Evolutionary conservation across 2,888 invertebrate species (phyloP), one percentile per base, ranked within the genome.

Genomic region (Tenthredo amoena): DNA sequence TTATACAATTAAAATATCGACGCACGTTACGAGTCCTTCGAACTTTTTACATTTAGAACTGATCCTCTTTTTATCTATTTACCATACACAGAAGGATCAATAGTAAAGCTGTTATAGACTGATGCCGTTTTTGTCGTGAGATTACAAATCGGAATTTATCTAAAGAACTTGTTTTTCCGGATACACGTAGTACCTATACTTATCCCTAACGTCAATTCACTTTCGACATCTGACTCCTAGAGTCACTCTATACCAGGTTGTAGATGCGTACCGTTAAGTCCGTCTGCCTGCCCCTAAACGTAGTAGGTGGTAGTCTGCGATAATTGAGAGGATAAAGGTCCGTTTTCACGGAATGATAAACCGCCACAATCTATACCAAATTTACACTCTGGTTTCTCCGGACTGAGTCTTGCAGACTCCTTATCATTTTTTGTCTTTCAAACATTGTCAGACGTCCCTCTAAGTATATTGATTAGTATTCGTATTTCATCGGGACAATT

Each of bases 271-370:
- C 77, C 77, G 77, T 77, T 77, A 55, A 26, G 50, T 47, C 15
- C 55, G 77, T 76, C n/a, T 55, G 77, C 31, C 55, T 77, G 50
- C 77, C 43, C 40, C 74, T 74, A 77, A 55, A 77, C 55, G 31
- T 34, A 55, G 50, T 77, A 31, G 55, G 34, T 37, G 55, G 34
- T 37, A 77, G 77, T 55, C 31, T 31, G 50, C 77, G 77, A 77
- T 77, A 77, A 34, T 77, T 55, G 77, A 77, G 55, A 55, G 55
- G 6, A 34, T 77, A 50, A 77, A 77, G 77, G 77, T 55, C 50
- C 77, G 31, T 55, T 77, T 55, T 21, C 55, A 77, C 77, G n/a
- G 26, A 26, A 4, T 74, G 74, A 74, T 40, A 21, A 74, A 26
- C 21, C 34, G 5, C 43, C 7, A 12, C 21, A 15, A 74, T 43